A percentile compares a stretch with the other conserved stretches of the same genome.
Evolutionary conservation across 1,140 invertebrate genomes (phyloP).

Genomic region (Hycleus phaleratus): DNA sequence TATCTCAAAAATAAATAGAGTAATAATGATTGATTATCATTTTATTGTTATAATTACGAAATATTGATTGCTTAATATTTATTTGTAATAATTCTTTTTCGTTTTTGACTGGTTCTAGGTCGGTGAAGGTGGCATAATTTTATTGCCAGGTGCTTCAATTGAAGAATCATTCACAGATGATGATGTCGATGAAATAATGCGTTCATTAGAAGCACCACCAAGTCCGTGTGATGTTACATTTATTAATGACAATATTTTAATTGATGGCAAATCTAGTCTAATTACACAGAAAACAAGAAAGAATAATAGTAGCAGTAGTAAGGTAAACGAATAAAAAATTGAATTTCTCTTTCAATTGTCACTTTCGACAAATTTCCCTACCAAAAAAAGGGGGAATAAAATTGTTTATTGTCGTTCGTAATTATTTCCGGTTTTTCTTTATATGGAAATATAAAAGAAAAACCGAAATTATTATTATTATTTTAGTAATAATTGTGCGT

Average conservation of each 20-base stretch:
- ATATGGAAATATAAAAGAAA: too few species aligned
- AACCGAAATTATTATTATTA: too few species aligned
- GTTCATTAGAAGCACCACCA: constrained; percentile 56
- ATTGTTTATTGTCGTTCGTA: too few species aligned
- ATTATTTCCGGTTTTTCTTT: too few species aligned
- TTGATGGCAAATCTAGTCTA: constrained; percentile 75
- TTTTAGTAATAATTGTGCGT: too few species aligned
- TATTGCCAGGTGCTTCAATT: constrained; percentile 45
- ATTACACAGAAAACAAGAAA: constrained; percentile 35
- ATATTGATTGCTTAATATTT: not conserved
- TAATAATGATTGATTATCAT: not conserved
- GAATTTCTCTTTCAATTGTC: too few species aligned
- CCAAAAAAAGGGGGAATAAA: too few species aligned
- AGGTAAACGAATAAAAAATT: constrained; percentile 20
- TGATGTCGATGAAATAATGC: constrained; percentile 46
- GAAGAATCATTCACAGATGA: constrained; percentile 60
- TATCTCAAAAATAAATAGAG: too few species aligned
- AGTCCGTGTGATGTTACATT: constrained; percentile 76
- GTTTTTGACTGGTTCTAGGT: constrained; percentile 44
- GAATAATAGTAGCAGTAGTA: constrained; percentile 16
- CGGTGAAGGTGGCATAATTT: constrained; percentile 58
- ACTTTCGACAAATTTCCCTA: too few species aligned
- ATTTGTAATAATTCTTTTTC: not conserved
- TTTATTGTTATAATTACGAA: not conserved
- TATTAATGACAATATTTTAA: constrained; percentile 80